Evolutionary conservation across 2,797 vertebrate genomes (phyloP), one percentile per base, ranked within the genome.

Genomic region (Galago senegalensis): DNA sequence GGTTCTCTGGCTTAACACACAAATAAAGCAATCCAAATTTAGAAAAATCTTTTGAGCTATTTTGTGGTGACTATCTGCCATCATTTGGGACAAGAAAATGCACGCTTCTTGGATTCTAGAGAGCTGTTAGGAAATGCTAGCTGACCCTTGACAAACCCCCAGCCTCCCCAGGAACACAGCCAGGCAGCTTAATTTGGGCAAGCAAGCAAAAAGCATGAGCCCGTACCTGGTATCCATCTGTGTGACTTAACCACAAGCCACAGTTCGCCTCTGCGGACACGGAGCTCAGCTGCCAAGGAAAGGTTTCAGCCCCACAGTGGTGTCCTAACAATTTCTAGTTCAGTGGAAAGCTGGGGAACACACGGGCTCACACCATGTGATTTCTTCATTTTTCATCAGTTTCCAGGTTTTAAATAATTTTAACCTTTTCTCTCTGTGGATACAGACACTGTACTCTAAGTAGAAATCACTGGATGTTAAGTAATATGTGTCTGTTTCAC

Each of bases 321-420:
- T 67, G 92, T 95, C 89, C 80, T 20, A 5, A 34, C 0, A 5
- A 77, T 97, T 98, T 95, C 75, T 13, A 17, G 82, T 60, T 97
- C 87, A 92, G 72, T 37, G 37, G 86, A 85, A 83, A 94, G 75
- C 69, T 43, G 27, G 87, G 80, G 73, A 95, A 72, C 0, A 13
- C 40, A 65, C 29, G 1, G 89, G 60, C 81, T 94, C 58, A 34
- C 5, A 12, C n/a, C 80, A 95, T 86, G 85, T 17, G 70, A 93
- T 69, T 84, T 92, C 65, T 93, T 95, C 79, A 10, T 60, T 88
- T 40, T 93, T 73, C 89, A 96, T 92, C 70, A 31, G 83, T 84
- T 96, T 82, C 76, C 79, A 93, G 76, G 43, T 58, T 61, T 81
- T 93, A 97, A 82, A 85, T 63, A 96, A 37, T 21, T 97, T 94